Evolutionary conservation across 2,888 invertebrate species (phyloP).

Genomic region (Carpatolechia fugitivella): DNA sequence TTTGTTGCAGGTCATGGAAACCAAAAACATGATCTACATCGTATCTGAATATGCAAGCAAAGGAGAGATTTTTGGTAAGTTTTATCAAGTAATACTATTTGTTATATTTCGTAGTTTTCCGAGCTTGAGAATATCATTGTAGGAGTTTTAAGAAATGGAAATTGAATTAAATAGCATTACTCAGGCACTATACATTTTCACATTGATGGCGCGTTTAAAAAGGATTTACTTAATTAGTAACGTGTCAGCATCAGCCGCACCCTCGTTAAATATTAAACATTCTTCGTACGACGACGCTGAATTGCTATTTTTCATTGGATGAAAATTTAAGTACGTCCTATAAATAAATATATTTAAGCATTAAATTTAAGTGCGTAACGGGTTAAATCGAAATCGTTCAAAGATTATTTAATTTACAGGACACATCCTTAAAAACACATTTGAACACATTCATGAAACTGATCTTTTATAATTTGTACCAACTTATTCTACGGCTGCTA

Average conservation of each 20-base stretch:
- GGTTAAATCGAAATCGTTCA: too few relatives aligned
- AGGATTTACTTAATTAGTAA: constrained; percentile 10
- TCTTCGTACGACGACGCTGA: not conserved
- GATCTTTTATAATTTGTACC: too few relatives aligned
- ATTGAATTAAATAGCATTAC: not conserved
- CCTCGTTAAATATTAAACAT: constrained; percentile 1
- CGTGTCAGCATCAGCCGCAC: constrained; percentile 9
- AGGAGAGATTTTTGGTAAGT: constrained; percentile 98
- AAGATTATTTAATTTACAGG: too few relatives aligned
- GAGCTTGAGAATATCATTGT: too few relatives aligned
- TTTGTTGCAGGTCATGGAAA: constrained; percentile 95
- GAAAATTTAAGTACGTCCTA: too few relatives aligned
- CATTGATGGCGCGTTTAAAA: constrained; percentile 7
- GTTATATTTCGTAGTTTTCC: not conserved
- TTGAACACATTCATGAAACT: too few relatives aligned
- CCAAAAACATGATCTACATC: constrained; percentile 98
- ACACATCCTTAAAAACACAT: too few relatives aligned
- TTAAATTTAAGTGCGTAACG: too few relatives aligned
- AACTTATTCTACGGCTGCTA: too few relatives aligned
- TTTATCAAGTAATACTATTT: too few relatives aligned
- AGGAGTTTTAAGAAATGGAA: too few relatives aligned
- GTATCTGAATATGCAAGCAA: constrained; percentile 98
- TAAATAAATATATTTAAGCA: not conserved
- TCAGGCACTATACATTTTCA: not conserved
- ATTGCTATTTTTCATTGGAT: not conserved